Evolutionary conservation across 2,888 invertebrate genomes (phyloP).

Genomic region (Watsonalla cultraria): DNA sequence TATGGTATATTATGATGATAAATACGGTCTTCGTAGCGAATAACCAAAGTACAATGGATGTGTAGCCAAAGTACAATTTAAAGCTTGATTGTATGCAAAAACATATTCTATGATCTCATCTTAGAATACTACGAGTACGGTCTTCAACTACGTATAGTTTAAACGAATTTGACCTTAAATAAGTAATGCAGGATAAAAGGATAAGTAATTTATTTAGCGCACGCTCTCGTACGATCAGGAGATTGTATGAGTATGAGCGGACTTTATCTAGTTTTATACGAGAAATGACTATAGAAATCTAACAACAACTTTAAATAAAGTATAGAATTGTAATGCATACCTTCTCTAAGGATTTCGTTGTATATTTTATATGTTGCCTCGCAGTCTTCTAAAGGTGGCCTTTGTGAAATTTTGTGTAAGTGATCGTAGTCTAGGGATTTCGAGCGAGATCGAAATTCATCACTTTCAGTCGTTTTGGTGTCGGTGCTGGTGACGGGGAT

Average conservation of each 20-base stretch:
- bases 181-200: slow-evolving; percentile 19
- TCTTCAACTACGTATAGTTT: neutral
- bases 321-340: slow-evolving; percentile 27
- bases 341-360: slow-evolving; percentile 83
- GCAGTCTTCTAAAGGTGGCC: slow-evolving; percentile 83
- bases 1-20: too few relatives aligned
- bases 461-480: slow-evolving; percentile 64
- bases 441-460: slow-evolving; percentile 86
- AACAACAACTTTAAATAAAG: too few relatives aligned
- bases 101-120: neutral
- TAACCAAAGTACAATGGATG: too few relatives aligned
- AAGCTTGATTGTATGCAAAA: neutral
- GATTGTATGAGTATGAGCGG: neutral
- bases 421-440: slow-evolving; percentile 85
- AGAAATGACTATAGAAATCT: too few relatives aligned
- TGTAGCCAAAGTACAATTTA: slow-evolving; percentile 7
- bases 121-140: neutral
- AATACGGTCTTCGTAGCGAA: neutral
- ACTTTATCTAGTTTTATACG: neutral
- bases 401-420: slow-evolving; percentile 47
- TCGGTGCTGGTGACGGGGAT: slow-evolving; percentile 70
- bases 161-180: slow-evolving; percentile 17
- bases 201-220: slow-evolving; percentile 22
- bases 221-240: slow-evolving; percentile 6
- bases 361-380: slow-evolving; percentile 90